Conservation (phyloP, 2,113 vertebrate genomes). For the Perognathus longimembris region DNA sequence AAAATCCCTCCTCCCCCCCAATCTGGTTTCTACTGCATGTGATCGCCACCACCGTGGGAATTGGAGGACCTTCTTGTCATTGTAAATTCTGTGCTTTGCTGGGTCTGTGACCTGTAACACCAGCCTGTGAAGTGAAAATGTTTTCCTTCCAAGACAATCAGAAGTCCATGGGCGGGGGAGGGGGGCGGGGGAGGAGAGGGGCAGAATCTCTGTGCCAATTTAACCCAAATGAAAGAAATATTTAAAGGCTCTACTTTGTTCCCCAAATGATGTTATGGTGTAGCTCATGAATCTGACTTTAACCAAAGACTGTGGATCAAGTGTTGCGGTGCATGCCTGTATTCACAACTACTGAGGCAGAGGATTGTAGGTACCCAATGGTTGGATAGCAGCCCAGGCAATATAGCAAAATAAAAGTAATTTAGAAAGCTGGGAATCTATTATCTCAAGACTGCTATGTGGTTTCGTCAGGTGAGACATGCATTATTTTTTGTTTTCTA, state of each 20-base stretch:
- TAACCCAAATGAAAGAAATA: background rate
- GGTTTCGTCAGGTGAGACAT: background rate
- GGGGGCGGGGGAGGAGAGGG: too few species aligned
- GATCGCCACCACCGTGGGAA: background rate
- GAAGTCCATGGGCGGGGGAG: too few species aligned
- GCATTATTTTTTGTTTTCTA: slow-evolving; percentile 25
- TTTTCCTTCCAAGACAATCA: background rate
- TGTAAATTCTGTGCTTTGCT: background rate
- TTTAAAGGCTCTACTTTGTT: background rate
- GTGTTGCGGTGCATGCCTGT: too few species aligned
- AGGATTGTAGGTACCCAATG: too few species aligned
- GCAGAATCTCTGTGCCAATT: background rate
- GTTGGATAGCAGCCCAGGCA: too few species aligned
- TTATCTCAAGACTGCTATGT: background rate
- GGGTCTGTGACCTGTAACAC: background rate
- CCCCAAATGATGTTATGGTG: background rate
- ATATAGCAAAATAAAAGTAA: background rate
- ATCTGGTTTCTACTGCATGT: background rate
- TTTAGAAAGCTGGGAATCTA: background rate
- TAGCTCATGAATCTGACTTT: background rate
- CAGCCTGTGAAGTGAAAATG: background rate
- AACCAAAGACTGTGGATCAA: too few species aligned
- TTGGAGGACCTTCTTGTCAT: background rate
- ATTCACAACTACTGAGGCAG: too few species aligned
- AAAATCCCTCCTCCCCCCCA: background rate